phyloP scores from a whole-genome alignment of 2,888 invertebrate genomes.

The Megaustenia siamemsis region DNA sequence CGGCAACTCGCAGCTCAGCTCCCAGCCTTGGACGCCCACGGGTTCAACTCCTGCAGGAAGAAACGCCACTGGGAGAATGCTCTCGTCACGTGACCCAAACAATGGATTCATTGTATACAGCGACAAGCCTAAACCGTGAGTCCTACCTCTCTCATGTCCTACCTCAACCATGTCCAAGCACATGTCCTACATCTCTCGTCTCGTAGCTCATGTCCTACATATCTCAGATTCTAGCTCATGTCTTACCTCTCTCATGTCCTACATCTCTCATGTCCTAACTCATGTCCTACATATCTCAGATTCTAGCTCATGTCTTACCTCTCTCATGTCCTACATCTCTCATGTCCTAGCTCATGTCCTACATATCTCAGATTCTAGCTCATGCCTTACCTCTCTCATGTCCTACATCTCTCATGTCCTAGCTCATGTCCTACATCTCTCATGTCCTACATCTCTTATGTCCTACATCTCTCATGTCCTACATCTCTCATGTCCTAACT shows the following conservation, averaged over 20 bases:
- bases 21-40: not conserved
- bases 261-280: not conserved
- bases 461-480: too few relatives aligned
- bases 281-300: too few relatives aligned
- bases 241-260: not conserved
- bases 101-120: not conserved
- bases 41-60: slow-evolving; percentile 6
- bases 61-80: not conserved
- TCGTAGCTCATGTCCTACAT: not conserved
- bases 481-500: not conserved
- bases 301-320: too few relatives aligned
- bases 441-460: not conserved
- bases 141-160: not conserved
- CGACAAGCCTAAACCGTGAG: slow-evolving; percentile 11
- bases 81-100: not conserved
- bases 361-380: too few relatives aligned
- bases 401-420: not conserved
- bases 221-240: too few relatives aligned
- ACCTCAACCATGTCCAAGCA: not conserved
- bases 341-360: not conserved
- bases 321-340: not conserved
- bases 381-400: not conserved
- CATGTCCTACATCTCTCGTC: not conserved
- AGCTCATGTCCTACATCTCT: not conserved
- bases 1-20: not conserved